Evolutionary conservation across 2,888 invertebrate genomes (phyloP), one percentile per base, ranked within the genome.

Genomic region (Thereva unica): DNA sequence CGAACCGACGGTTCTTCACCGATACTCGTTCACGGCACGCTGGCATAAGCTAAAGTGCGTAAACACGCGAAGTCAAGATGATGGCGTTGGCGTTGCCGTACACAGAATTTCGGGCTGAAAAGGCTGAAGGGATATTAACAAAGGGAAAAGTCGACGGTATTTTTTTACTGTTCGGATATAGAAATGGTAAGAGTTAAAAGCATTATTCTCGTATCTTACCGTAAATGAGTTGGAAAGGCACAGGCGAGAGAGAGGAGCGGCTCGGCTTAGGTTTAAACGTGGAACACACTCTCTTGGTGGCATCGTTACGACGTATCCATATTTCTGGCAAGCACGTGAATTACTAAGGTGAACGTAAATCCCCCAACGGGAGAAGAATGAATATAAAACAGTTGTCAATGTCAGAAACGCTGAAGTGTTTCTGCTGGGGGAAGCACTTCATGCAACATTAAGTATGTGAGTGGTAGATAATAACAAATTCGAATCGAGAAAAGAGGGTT

Each of bases 311-410:
- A 37, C 45, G 23, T 47, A 59, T 59, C 59, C 59, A 59, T 44
- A 59, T 47, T 49, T 38, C 49, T 59, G 59, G 23, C 67, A 64
- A 64, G 64, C 56, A 64, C 67, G 64, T 64, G 67, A 64, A 64
- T 67, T 49, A 52, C 55, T 56, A 52, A 63, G 64, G 56, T 67
- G 54, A 56, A 64, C 64, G 56, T 64, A 63, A 64, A 49, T 67
- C 67, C 67, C 67, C 55, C 56, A 67, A 67, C 56, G 55, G 61
- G 47, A 23, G 23, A 23, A 23, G 63, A 64, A 64, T 67, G 67
- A 67, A 63, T 67, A 56, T 67, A 64, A 64, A 67, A 67, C 64
- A 64, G 55, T 59, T 59, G 59, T 59, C 59, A 59, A 47, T 59
- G 59, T 59, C 59, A 59, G 38, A 59, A 59, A 49, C 47, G 49